Conservation (phyloP, 35 echinoderm and acorn worm genomes). For the Chiridota heheva region DNA sequence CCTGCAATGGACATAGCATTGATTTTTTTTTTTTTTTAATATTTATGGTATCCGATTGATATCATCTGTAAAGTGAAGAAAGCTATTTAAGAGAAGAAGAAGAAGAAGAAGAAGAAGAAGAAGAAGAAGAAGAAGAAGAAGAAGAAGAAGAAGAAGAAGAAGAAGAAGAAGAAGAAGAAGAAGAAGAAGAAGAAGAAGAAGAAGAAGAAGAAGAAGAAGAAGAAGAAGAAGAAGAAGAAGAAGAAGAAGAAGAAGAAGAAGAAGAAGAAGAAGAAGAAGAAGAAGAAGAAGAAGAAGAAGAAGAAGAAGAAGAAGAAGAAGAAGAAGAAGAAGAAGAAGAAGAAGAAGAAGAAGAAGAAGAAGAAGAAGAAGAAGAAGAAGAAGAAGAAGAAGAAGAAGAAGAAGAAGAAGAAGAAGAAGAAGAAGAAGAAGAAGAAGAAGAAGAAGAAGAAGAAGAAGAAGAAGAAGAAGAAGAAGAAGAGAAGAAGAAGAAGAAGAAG, state of each 20-base stretch:
- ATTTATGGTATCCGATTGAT: too few relatives aligned
- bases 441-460: neutral
- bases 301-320: neutral
- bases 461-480: neutral
- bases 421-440: neutral
- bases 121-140: neutral
- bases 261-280: neutral
- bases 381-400: neutral
- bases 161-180: neutral
- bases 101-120: constrained; percentile 8
- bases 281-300: neutral
- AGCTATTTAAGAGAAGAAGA: neutral
- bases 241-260: neutral
- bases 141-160: neutral
- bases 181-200: neutral
- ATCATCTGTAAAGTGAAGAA: too few relatives aligned
- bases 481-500: neutral
- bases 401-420: neutral
- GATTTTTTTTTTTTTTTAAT: too few relatives aligned
- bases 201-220: neutral
- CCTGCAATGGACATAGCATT: too few relatives aligned
- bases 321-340: neutral
- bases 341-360: neutral
- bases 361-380: neutral
- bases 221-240: neutral